A percentile compares a stretch with the other conserved stretches of the same genome.
Conservation (phyloP, 2,888 invertebrate species). For the Drosophila pseudotalamancana region DNA sequence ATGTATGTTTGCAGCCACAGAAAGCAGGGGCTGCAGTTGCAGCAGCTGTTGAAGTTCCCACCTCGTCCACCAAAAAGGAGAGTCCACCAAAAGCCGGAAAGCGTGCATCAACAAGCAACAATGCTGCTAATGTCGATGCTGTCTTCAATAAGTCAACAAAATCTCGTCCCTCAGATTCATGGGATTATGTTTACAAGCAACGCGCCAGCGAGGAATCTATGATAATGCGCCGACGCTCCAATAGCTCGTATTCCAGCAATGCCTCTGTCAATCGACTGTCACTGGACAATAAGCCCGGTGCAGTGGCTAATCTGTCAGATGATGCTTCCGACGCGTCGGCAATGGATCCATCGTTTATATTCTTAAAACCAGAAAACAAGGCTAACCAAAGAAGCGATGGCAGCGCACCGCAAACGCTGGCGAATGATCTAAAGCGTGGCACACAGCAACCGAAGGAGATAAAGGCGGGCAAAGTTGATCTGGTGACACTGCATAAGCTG, state of each 20-base stretch:
- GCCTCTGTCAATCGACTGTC: constrained; percentile 87
- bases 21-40: constrained; percentile 16
- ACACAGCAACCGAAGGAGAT: constrained; percentile 18
- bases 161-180: constrained; percentile 83
- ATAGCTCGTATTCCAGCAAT: constrained; percentile 91
- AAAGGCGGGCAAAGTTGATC: constrained; percentile 30
- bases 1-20: constrained; percentile 5
- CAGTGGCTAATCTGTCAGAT: constrained; percentile 51
- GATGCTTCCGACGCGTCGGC: constrained; percentile 50
- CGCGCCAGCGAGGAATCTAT: constrained; percentile 89
- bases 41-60: too few relatives aligned
- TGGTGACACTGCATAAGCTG: constrained; percentile 62
- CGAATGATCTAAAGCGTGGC: constrained; percentile 71
- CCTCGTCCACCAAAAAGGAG: constrained; percentile 55
- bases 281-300: constrained; percentile 51
- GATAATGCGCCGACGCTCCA: constrained; percentile 92
- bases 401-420: constrained; percentile 71
- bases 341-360: constrained; percentile 79
- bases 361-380: constrained; percentile 82
- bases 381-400: constrained; percentile 65
- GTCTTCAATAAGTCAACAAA: constrained; percentile 51
- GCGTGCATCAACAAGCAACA: constrained; percentile 25
- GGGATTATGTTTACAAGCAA: constrained; percentile 87
- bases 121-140: constrained; percentile 3
- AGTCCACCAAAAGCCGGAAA: constrained; percentile 38